A percentile compares a stretch with the other conserved stretches of the same genome.
These are phyloP conservation scores for Pluvialis apricaria DNA, from an alignment of 2,113 vertebrate genomes.

Conservation along the genomic window DNA sequence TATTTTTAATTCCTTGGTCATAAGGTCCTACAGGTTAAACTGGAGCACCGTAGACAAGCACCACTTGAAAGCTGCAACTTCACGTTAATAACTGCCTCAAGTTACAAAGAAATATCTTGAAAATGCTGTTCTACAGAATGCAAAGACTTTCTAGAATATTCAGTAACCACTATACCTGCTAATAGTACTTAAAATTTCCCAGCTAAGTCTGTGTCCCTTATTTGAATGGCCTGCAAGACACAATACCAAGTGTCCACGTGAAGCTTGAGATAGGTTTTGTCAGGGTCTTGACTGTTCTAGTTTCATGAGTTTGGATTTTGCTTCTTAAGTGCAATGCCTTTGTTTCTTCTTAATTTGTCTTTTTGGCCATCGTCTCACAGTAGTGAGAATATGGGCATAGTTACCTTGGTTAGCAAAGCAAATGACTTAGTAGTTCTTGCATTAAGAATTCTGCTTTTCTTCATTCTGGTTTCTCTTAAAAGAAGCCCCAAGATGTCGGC, in stretches of 20 bases:
- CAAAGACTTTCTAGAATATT: background rate
- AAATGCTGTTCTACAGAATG: background rate
- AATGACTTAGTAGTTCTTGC: background rate
- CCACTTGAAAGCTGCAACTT: background rate
- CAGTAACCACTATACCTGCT: background rate
- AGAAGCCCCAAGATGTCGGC: background rate
- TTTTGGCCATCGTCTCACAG: background rate
- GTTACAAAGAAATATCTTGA: background rate
- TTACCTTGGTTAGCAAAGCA: background rate
- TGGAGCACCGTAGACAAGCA: background rate
- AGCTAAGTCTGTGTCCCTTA: background rate
- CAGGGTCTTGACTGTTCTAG: background rate
- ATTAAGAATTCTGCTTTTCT: background rate
- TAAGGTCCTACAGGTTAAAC: background rate
- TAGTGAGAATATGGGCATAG: background rate
- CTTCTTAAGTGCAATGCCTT: background rate
- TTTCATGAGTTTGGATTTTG: background rate
- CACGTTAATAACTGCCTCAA: background rate
- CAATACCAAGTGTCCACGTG: background rate
- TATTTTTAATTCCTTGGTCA: background rate
- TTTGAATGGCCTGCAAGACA: background rate
- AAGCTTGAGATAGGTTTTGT: background rate
- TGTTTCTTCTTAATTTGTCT: background rate
- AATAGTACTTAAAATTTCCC: background rate
- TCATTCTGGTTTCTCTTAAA: background rate